Evolutionary conservation across 2,113 vertebrate species (phyloP), one percentile per base, ranked within the genome.

Genomic region (Ariopsis seemanni): DNA sequence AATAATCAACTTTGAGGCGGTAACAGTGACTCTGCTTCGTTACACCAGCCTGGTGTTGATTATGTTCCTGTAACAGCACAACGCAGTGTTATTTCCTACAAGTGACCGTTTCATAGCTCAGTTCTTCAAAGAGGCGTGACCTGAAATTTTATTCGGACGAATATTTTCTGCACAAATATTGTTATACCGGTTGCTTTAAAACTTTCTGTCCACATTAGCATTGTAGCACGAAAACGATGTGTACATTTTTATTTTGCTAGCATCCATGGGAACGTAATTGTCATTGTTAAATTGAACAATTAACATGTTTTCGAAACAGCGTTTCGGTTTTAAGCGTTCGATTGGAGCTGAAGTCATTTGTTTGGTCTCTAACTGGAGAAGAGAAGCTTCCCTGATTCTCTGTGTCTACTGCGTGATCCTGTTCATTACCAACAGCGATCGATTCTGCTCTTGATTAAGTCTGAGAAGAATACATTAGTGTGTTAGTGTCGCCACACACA

Each of bases 361-460:
- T 58, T 20, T 80, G 78, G 17, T 8, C 25, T 18, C n/a, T 55
- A 18, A 57, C 14, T 11, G 0, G 15, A 57, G n/a, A 34, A 34
- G 77, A 55, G 77, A 18, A n/a, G 3, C 15, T 30, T 53, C 50
- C 20, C 20, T 25, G 74, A 20, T 50, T 1, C 50, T 27, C 2
- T 57, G 5, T 17, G 22, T 57, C 53, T 20, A 30, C 52, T 11
- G 77, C 7, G 57, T 22, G 25, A 78, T 53, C 50, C 50, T 8
- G 11, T 89, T 86, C 50, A 83, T 79, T 57, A 53, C 86, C 27
- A 30, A 82, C 71, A 53, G 80, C 11, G 8, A 88, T 91, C 83
- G 65, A 91, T 89, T 82, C 27, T 55, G 17, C 65, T 84, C 83
- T 85, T 75, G 69, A 88, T 85, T 65, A 89, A 83, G 83, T 86